Evolutionary conservation across 2,113 vertebrate genomes (phyloP).

Genomic region (Lutjanus erythropterus): DNA sequence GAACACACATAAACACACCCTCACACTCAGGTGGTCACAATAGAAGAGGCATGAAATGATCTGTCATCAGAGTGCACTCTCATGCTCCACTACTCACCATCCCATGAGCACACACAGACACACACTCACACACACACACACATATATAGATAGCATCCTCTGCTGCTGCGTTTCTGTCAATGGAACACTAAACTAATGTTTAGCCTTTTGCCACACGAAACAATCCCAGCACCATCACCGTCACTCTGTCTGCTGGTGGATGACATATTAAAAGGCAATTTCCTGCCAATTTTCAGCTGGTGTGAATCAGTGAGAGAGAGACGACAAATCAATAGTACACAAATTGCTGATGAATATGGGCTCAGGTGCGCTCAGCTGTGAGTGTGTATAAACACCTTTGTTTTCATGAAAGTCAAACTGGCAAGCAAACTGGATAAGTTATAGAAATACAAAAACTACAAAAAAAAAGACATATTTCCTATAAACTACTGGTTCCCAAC

Average conservation of each 20-base stretch:
- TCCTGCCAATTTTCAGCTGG: slow-evolving; percentile 71
- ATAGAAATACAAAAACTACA: background rate
- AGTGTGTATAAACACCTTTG: slow-evolving; percentile 5
- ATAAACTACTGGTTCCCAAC: too few species aligned
- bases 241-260: slow-evolving; percentile 37
- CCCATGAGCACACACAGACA: slow-evolving; percentile 5
- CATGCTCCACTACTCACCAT: slow-evolving; percentile 50
- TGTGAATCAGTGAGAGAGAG: slow-evolving; percentile 34
- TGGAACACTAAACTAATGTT: slow-evolving; percentile 65
- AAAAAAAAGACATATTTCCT: background rate
- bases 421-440: background rate
- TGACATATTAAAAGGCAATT: slow-evolving; percentile 82
- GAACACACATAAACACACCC: slow-evolving; percentile 44
- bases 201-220: slow-evolving; percentile 58
- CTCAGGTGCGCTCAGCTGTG: background rate
- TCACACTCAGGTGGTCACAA: slow-evolving; percentile 69
- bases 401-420: slow-evolving; percentile 13
- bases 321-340: slow-evolving; percentile 75
- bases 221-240: slow-evolving; percentile 53
- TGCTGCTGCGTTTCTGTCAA: slow-evolving; percentile 39
- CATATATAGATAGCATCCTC: slow-evolving; percentile 1
- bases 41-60: slow-evolving; percentile 79
- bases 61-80: slow-evolving; percentile 83
- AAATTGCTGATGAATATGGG: slow-evolving; percentile 58
- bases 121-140: slow-evolving; percentile 11